phyloP scores from a whole-genome alignment of 1,140 invertebrate genomes.

The Drosophila kikkawai region DNA sequence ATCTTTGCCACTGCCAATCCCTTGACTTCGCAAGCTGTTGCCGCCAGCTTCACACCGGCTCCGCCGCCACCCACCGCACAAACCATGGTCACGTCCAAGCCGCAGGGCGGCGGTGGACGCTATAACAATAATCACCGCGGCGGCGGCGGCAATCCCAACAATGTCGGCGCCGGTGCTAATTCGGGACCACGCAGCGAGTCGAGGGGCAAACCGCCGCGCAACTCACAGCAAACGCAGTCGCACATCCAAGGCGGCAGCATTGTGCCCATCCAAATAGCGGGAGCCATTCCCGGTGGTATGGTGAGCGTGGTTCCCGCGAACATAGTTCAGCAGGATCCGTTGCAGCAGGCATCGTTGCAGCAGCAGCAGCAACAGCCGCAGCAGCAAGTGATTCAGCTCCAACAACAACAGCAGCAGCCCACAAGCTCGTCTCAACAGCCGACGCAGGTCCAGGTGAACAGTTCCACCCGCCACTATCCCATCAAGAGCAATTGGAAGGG shows the following conservation, averaged over 20 bases:
- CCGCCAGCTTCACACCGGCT: conserved; percentile 85
- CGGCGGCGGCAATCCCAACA: conserved; percentile 68
- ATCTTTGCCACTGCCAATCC: conserved; percentile 91
- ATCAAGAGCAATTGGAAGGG: conserved; percentile 73
- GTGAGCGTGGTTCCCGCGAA: conserved; percentile 68
- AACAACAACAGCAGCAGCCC: conserved; percentile 54
- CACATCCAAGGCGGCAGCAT: conserved; percentile 73
- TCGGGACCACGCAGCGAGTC: conserved; percentile 66
- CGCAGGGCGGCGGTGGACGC: conserved; percentile 70
- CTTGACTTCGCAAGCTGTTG: conserved; percentile 88
- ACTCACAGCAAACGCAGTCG: conserved; percentile 49
- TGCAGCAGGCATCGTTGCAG: conserved; percentile 33
- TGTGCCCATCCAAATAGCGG: conserved; percentile 61
- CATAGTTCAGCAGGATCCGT: conserved; percentile 57
- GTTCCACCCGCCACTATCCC: conserved; percentile 66
- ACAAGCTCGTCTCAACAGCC: conserved; percentile 35
- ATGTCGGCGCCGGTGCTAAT: conserved; percentile 49
- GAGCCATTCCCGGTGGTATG: conserved; percentile 65
- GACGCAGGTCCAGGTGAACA: conserved; percentile 36
- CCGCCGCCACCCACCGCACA: conserved; percentile 73
- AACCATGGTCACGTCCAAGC: conserved; percentile 70
- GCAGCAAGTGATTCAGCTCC: conserved; percentile 50
- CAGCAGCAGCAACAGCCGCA: conserved; percentile 52
- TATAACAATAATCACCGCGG: conserved; percentile 73
- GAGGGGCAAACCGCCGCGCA: conserved; percentile 64